phyloP scores from a whole-genome alignment of 2,113 vertebrate species.

The Numenius arquata region DNA sequence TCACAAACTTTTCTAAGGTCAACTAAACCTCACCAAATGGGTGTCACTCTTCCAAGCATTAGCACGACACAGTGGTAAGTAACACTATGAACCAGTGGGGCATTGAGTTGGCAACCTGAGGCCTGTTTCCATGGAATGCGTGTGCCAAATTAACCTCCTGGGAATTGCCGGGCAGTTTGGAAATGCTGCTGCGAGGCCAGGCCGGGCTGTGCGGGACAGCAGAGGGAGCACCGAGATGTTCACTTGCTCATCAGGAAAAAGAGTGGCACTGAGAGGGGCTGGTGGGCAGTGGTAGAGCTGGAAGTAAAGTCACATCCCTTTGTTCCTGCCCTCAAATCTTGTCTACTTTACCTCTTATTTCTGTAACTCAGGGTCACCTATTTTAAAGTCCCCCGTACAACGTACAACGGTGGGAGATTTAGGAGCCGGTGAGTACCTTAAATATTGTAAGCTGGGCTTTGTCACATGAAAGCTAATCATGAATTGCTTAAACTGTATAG shows the following conservation, averaged over 20 bases:
- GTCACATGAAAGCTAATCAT: neutral
- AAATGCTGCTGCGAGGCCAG: neutral
- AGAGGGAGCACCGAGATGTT: neutral
- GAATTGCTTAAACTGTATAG: neutral
- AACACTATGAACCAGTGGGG: accelerated
- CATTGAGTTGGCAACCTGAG: accelerated
- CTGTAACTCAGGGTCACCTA: neutral
- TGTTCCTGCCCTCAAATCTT: neutral
- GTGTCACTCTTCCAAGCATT: neutral
- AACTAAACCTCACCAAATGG: neutral
- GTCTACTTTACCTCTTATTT: neutral
- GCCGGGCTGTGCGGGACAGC: neutral
- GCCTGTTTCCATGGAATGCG: neutral
- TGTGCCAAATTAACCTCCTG: neutral
- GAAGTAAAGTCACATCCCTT: neutral
- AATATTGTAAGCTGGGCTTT: neutral
- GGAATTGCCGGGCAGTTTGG: accelerated
- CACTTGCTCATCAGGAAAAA: neutral
- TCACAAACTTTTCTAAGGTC: neutral
- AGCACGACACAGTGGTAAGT: accelerated
- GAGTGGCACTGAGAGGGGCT: neutral
- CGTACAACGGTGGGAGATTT: neutral
- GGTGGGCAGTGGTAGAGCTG: neutral
- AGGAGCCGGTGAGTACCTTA: neutral
- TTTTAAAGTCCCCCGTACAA: neutral